These are phyloP conservation scores for Hassar affinis DNA, from an alignment of 2,113 vertebrate genomes.

Conservation along the genomic window DNA sequence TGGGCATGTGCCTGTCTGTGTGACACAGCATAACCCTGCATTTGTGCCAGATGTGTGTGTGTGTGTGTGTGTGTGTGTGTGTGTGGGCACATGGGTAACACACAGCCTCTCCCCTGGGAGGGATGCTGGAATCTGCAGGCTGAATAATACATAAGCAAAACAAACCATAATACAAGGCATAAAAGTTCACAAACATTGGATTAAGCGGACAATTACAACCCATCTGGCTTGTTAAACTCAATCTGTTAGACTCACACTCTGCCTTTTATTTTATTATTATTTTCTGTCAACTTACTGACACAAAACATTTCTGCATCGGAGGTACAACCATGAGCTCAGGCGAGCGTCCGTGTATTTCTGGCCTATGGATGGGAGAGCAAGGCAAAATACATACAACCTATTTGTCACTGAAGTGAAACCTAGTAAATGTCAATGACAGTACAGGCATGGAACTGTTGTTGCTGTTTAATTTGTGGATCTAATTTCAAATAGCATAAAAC, in stretches of 20 bases:
- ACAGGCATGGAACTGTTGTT: too few relatives aligned
- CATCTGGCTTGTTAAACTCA: constrained; percentile 99
- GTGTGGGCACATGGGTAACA: constrained; percentile 13
- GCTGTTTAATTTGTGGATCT: too few relatives aligned
- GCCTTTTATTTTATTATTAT: constrained; percentile 55
- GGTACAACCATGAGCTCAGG: constrained; percentile 40
- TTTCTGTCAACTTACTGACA: constrained; percentile 26
- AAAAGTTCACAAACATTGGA: constrained; percentile 94
- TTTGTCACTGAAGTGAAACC: background rate
- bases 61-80: background rate
- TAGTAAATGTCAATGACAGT: background rate
- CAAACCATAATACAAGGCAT: constrained; percentile 92
- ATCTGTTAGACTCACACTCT: constrained; percentile 81
- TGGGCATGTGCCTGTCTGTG: constrained; percentile 4
- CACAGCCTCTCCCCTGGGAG: constrained; percentile 55
- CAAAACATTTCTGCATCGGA: constrained; percentile 45
- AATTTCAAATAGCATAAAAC: too few relatives aligned
- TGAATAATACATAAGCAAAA: constrained; percentile 84
- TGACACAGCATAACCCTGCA: constrained; percentile 13
- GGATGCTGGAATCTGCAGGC: constrained; percentile 70
- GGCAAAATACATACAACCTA: background rate
- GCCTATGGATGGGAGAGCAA: background rate
- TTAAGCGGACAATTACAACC: constrained; percentile 95
- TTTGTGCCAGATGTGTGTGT: background rate
- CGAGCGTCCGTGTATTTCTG: constrained; percentile 11